Conservation (phyloP, 1,140 invertebrate species). For the Harpegnathos saltator region DNA sequence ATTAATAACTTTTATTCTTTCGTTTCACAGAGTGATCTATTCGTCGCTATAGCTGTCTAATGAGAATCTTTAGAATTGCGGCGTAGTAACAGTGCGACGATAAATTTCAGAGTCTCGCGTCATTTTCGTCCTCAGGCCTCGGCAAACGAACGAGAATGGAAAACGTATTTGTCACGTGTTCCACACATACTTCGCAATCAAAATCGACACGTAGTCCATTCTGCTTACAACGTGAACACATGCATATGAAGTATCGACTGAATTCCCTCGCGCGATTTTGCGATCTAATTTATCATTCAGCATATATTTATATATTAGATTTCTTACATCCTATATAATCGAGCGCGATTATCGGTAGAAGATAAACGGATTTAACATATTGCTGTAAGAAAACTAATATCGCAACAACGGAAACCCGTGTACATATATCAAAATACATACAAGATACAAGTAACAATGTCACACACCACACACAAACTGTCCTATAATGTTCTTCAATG, state of each 20-base stretch:
- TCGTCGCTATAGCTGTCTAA: constrained; percentile 61
- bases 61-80: constrained; percentile 71
- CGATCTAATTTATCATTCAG: constrained; percentile 65
- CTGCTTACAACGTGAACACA: constrained; percentile 38
- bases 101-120: constrained; percentile 48
- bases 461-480: constrained; percentile 49
- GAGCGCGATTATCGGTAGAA: constrained; percentile 72
- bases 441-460: constrained; percentile 58
- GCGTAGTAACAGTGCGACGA: constrained; percentile 60
- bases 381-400: constrained; percentile 61
- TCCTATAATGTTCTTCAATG: constrained; percentile 31
- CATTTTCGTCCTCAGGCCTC: constrained; percentile 36
- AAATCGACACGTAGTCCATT: constrained; percentile 16
- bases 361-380: constrained; percentile 69
- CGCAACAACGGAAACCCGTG: constrained; percentile 50
- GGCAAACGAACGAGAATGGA: constrained; percentile 56
- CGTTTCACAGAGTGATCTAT: constrained; percentile 24
- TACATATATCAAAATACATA: constrained; percentile 56
- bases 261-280: constrained; percentile 55
- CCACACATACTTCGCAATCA: constrained; percentile 25
- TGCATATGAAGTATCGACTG: constrained; percentile 21
- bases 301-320: constrained; percentile 67
- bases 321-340: constrained; percentile 76
- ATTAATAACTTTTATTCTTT: constrained; percentile 66
- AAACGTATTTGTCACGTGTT: constrained; percentile 33